These are phyloP conservation scores for Anaspis maculata DNA, from an alignment of 2,888 invertebrate species.

Conservation along the genomic window DNA sequence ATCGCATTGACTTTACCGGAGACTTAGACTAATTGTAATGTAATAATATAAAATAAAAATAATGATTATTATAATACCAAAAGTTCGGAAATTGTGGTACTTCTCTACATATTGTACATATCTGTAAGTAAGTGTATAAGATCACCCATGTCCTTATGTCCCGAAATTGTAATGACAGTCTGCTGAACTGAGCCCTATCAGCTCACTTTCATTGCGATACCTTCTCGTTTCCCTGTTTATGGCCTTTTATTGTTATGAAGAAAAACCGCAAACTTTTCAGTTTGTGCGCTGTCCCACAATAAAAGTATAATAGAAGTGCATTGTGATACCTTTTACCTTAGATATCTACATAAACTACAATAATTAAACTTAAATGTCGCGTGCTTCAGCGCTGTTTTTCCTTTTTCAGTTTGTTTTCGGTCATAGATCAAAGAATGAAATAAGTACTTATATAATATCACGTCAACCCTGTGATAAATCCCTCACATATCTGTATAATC, in stretches of 20 bases:
- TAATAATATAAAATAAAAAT: too few species aligned
- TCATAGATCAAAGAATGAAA: constrained; percentile 3
- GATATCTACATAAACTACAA: not conserved
- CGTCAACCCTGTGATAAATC: constrained; percentile 14
- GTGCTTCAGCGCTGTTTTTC: not conserved
- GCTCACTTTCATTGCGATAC: constrained; percentile 11
- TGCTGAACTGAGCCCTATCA: constrained; percentile 23
- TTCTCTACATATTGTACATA: constrained; percentile 19
- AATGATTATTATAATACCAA: too few species aligned
- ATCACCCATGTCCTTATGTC: too few species aligned
- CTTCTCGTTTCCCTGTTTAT: not conserved
- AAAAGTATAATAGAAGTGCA: constrained; percentile 11
- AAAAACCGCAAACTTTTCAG: not conserved
- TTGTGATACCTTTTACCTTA: constrained; percentile 13
- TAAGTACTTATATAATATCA: constrained; percentile 7
- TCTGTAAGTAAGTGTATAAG: constrained; percentile 11
- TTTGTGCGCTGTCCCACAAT: constrained; percentile 13
- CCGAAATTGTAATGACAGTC: constrained; percentile 15
- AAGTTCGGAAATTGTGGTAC: constrained; percentile 18
- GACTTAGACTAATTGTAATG: too few species aligned
- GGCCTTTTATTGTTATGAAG: not conserved
- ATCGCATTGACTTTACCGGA: too few species aligned
- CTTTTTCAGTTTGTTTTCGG: not conserved
- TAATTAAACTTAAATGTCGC: not conserved
- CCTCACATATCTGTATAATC: constrained; percentile 10